A percentile compares a stretch with the other conserved stretches of the same genome.
These are phyloP conservation scores for Lithophane socia DNA, from an alignment of 2,888 invertebrate species.

Conservation along the genomic window DNA sequence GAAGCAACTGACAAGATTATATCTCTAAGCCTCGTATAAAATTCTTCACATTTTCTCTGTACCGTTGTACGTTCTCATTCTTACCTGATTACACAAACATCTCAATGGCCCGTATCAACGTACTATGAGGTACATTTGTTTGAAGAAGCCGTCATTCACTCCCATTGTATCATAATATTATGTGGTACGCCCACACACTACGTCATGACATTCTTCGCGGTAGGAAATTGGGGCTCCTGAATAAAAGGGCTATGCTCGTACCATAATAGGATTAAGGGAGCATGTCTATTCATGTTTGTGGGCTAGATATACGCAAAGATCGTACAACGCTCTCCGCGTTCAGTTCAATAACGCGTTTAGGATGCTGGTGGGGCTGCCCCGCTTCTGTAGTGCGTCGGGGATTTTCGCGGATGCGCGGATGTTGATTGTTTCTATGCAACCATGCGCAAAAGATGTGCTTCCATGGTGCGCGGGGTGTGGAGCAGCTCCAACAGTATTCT, in stretches of 20 bases:
- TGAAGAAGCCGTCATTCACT: neutral
- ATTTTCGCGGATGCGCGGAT: too few relatives aligned
- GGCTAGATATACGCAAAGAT: too few relatives aligned
- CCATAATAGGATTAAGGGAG: neutral
- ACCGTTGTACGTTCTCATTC: neutral
- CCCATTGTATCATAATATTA: slow-evolving; percentile 35
- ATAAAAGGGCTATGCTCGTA: slow-evolving; percentile 29
- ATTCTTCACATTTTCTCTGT: neutral
- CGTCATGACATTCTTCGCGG: slow-evolving; percentile 34
- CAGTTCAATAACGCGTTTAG: too few relatives aligned
- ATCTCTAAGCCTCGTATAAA: neutral
- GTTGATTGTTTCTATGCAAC: too few relatives aligned
- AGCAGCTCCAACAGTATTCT: too few relatives aligned
- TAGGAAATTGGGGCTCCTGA: slow-evolving; percentile 6
- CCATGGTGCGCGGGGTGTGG: too few relatives aligned
- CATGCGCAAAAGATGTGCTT: too few relatives aligned
- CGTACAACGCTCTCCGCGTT: too few relatives aligned
- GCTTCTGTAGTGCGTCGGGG: too few relatives aligned
- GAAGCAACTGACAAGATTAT: neutral
- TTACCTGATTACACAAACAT: slow-evolving; percentile 22
- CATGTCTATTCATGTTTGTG: too few relatives aligned
- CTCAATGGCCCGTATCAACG: slow-evolving; percentile 8
- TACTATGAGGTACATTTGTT: slow-evolving; percentile 31
- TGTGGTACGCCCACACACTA: slow-evolving; percentile 28
- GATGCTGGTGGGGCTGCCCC: too few relatives aligned